phyloP scores from a whole-genome alignment of 1,140 invertebrate species.

The Chironomus tepperi region DNA sequence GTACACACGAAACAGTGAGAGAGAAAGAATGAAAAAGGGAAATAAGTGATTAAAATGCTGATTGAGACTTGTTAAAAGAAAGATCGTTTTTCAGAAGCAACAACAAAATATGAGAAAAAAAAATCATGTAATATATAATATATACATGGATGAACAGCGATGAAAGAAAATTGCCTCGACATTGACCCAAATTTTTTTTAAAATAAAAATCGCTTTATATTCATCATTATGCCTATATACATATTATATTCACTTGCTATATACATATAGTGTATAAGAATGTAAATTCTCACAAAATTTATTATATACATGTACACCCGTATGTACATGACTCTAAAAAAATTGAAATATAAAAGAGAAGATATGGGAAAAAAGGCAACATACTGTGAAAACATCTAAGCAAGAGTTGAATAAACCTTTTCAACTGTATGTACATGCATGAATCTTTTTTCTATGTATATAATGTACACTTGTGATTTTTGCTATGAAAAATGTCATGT shows the following conservation, averaged over 20 bases:
- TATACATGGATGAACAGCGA: neutral
- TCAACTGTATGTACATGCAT: neutral
- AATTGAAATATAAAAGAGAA: neutral
- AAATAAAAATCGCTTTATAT: conserved; percentile 1
- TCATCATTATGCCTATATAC: neutral
- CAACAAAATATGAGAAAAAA: neutral
- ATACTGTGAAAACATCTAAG: conserved; percentile 8
- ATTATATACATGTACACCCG: too few species aligned
- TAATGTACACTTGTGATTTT: conserved; percentile 13
- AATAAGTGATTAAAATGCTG: conserved; percentile 14
- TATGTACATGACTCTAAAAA: neutral
- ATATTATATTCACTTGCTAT: neutral
- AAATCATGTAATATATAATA: neutral
- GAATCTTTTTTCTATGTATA: neutral
- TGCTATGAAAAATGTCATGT: neutral
- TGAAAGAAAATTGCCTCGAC: conserved; percentile 18
- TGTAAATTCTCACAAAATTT: neutral
- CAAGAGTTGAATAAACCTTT: conserved; percentile 12
- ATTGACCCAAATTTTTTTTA: conserved; percentile 18
- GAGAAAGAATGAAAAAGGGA: neutral
- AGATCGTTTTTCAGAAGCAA: neutral
- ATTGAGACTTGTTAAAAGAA: neutral
- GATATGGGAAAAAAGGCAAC: conserved; percentile 5
- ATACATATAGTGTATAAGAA: too few species aligned
- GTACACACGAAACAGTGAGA: neutral